phyloP scores from a whole-genome alignment of 2,113 vertebrate species.

The Catharus minimus region DNA sequence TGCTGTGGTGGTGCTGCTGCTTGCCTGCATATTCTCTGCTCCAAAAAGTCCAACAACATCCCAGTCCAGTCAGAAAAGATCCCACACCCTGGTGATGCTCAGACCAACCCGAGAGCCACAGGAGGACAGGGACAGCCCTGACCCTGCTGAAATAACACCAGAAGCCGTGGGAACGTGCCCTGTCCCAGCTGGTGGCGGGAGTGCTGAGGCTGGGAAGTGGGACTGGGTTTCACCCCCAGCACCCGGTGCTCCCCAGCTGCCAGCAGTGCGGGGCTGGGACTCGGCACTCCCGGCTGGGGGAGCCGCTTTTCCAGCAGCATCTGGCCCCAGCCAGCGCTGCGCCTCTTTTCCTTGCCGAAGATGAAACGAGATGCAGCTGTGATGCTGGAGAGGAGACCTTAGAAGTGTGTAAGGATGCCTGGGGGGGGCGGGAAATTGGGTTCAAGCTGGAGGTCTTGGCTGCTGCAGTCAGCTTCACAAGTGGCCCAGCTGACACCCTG shows the following conservation, averaged over 20 bases:
- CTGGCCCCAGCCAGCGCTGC: background rate
- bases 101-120: rapidly evolving
- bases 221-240: background rate
- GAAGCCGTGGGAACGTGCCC: background rate
- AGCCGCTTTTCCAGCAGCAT: background rate
- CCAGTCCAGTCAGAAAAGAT: background rate
- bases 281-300: background rate
- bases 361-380: slow-evolving; percentile 44
- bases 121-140: background rate
- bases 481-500: slow-evolving; percentile 48
- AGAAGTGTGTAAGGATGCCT: background rate
- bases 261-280: too few relatives aligned
- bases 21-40: background rate
- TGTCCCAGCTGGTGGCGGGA: background rate
- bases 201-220: background rate
- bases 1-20: rapidly evolving
- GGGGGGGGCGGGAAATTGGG: rapidly evolving
- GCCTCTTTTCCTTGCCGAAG: background rate
- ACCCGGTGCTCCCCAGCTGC: rapidly evolving
- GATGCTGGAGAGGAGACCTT: background rate
- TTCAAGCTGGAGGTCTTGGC: slow-evolving; percentile 54
- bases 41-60: background rate
- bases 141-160: background rate
- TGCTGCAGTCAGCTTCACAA: slow-evolving; percentile 44
- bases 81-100: rapidly evolving